Conservation (phyloP, 2,113 vertebrate species). For the Cryptotis parvus region DNA sequence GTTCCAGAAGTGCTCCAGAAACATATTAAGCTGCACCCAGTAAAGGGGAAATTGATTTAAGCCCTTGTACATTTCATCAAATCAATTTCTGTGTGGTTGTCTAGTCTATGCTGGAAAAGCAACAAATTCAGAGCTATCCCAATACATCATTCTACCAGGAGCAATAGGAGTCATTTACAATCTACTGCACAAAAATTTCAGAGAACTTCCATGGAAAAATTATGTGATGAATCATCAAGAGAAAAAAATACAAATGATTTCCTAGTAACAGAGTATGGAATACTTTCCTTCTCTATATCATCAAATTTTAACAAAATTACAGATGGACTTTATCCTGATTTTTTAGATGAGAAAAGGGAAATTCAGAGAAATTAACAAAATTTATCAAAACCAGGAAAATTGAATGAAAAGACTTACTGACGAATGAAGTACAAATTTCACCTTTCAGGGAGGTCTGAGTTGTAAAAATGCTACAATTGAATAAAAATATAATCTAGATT, state of each 20-base stretch:
- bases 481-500: neutral
- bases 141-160: neutral
- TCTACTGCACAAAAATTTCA: constrained; percentile 5
- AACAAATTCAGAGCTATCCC: neutral
- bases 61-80: neutral
- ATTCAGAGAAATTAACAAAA: neutral
- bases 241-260: neutral
- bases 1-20: neutral
- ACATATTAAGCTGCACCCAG: fast-evolving
- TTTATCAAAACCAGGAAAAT: neutral
- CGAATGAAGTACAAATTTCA: neutral
- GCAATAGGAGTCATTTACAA: neutral
- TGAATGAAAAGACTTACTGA: neutral
- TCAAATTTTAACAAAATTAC: neutral
- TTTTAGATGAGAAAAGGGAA: neutral
- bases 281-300: neutral
- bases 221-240: neutral
- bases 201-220: neutral
- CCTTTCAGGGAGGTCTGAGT: constrained; percentile 12
- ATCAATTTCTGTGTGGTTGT: neutral
- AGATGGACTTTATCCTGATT: neutral
- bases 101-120: neutral
- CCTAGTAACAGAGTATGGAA: neutral
- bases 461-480: neutral
- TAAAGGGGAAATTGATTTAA: neutral